A percentile compares a stretch with the other conserved stretches of the same genome.
Evolutionary conservation across 37 sponge, comb jelly and placozoan species (phyloP).

Genomic region (Diacarnus erythraeanus): DNA sequence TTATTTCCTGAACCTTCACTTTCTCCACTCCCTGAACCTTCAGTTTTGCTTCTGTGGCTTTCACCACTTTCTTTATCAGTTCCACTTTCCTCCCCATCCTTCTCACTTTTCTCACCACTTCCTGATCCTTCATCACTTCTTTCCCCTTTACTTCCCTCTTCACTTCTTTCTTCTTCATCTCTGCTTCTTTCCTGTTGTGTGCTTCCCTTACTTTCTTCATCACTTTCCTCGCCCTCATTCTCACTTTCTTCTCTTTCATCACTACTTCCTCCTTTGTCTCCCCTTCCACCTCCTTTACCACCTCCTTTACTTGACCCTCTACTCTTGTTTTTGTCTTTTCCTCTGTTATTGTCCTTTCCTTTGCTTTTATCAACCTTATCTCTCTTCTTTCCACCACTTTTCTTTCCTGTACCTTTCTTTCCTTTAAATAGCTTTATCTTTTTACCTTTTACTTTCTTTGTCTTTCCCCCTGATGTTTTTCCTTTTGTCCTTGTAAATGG

Average conservation of each 20-base stretch:
- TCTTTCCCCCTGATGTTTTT: background rate
- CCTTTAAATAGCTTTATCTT: background rate
- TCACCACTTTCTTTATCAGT: background rate
- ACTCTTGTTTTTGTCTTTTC: background rate
- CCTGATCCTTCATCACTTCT: background rate
- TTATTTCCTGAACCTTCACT: background rate
- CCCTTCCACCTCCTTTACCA: background rate
- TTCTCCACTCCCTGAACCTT: background rate
- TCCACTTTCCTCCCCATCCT: conserved; percentile 9
- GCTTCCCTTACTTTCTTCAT: background rate
- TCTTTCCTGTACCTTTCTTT: background rate
- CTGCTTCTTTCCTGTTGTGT: background rate
- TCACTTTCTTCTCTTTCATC: background rate
- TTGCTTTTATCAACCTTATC: background rate
- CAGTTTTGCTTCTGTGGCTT: background rate
- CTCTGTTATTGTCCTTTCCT: background rate
- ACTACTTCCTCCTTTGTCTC: background rate
- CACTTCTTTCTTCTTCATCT: background rate
- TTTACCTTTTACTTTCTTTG: background rate
- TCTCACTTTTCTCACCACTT: background rate
- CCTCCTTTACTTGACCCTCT: background rate
- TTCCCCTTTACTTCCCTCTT: background rate
- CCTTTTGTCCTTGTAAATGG: background rate
- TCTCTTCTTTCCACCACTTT: background rate
- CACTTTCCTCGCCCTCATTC: background rate